Percentiles rank a stretch among this genome's conserved stretches.
phyloP scores from a whole-genome alignment of 2,113 vertebrate genomes.

The human (Homo sapiens) region GRCh38 chr5:125958001-125958500 shows the following conservation, averaged over 20 bases:
- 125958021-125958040: background rate
- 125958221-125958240: background rate
- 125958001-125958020: background rate
- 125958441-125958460: background rate
- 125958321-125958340: background rate
- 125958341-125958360: background rate
- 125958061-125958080: background rate
- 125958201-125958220: background rate
- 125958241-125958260: background rate
- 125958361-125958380: background rate
- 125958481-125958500: background rate
- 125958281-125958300: background rate
- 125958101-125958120: background rate
- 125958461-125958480: background rate
- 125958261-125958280: background rate
- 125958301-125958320: background rate
- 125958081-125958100: background rate
- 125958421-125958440: background rate
- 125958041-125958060: background rate
- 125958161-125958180: background rate
- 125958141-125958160: background rate
- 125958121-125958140: background rate
- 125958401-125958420: background rate
- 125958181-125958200: background rate
- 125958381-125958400: background rate